These are phyloP conservation scores for Choreutis nemorana DNA, from an alignment of 2,888 invertebrate genomes.

Conservation along the genomic window DNA sequence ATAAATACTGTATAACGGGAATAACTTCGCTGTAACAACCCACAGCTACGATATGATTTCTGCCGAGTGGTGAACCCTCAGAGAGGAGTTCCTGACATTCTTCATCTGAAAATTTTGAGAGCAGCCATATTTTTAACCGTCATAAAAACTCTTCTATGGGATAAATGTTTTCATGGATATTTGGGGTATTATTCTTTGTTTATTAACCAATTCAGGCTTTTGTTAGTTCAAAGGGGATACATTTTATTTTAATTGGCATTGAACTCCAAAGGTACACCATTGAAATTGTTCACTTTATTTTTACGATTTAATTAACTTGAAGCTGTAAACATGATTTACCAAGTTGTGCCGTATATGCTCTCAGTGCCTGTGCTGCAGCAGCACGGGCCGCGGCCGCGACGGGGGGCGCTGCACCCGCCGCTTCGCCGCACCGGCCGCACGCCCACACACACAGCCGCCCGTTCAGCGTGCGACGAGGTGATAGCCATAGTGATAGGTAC, in stretches of 20 bases:
- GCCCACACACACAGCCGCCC: conserved; percentile 88
- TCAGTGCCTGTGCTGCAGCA: conserved; percentile 87
- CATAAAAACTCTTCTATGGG: too few species aligned
- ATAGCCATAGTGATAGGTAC: conserved; percentile 86
- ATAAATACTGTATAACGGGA: conserved; percentile 88
- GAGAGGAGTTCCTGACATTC: conserved; percentile 77
- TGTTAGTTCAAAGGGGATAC: too few species aligned
- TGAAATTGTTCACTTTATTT: too few species aligned
- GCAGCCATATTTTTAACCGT: too few species aligned
- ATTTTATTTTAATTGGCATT: too few species aligned
- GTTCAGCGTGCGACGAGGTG: conserved; percentile 88
- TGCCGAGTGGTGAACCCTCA: conserved; percentile 52
- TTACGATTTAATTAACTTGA: too few species aligned
- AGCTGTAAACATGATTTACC: conserved; percentile 56
- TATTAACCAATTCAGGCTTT: too few species aligned
- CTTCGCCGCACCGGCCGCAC: conserved; percentile 84
- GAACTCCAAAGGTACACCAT: too few species aligned
- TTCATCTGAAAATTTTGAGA: conserved; percentile 75
- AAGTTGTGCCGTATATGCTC: conserved; percentile 84
- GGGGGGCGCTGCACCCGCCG: conserved; percentile 79
- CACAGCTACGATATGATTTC: conserved; percentile 70
- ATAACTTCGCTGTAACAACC: conserved; percentile 91
- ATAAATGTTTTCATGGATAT: too few species aligned
- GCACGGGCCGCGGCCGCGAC: conserved; percentile 89
- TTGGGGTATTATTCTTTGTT: too few species aligned